These are phyloP conservation scores for Oryzias woworae DNA, from an alignment of 2,113 vertebrate species.

Conservation along the genomic window DNA sequence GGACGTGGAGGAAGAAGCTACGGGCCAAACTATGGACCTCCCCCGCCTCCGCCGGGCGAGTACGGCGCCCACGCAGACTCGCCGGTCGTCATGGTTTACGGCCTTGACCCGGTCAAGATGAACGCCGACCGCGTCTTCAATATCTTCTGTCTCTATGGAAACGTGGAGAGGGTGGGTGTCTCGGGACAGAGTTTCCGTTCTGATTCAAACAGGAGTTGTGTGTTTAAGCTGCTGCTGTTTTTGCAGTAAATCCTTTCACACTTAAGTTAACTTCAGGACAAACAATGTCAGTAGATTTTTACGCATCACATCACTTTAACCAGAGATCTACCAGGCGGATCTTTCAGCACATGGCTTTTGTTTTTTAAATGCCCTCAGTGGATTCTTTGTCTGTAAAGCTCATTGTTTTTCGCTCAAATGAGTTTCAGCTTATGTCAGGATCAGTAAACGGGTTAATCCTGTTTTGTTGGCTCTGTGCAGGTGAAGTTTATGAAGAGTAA, in stretches of 20 bases:
- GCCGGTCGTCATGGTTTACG: slow-evolving; percentile 91
- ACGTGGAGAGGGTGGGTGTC: slow-evolving; percentile 88
- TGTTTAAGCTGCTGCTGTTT: no score
- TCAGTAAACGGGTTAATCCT: background rate
- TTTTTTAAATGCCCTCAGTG: no score
- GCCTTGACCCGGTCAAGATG: slow-evolving; percentile 88
- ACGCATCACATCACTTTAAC: no score
- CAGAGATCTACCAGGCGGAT: no score
- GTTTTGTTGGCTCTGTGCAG: slow-evolving; percentile 49
- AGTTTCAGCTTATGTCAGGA: no score
- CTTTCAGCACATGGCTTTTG: no score
- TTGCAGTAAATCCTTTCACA: no score
- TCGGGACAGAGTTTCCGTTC: background rate
- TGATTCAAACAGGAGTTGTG: no score
- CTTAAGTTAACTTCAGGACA: no score
- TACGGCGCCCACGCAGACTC: slow-evolving; percentile 89
- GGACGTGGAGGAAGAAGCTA: slow-evolving; percentile 80
- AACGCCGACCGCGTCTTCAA: slow-evolving; percentile 93
- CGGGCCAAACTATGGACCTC: slow-evolving; percentile 83
- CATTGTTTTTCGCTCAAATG: background rate
- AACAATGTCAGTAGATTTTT: no score
- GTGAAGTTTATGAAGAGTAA: slow-evolving; percentile 99
- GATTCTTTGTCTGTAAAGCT: background rate
- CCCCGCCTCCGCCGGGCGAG: slow-evolving; percentile 84
- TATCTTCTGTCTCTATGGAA: slow-evolving; percentile 92